Evolutionary conservation across 2,113 vertebrate species (phyloP).

Genomic region (Cynopterus brachyotis): DNA sequence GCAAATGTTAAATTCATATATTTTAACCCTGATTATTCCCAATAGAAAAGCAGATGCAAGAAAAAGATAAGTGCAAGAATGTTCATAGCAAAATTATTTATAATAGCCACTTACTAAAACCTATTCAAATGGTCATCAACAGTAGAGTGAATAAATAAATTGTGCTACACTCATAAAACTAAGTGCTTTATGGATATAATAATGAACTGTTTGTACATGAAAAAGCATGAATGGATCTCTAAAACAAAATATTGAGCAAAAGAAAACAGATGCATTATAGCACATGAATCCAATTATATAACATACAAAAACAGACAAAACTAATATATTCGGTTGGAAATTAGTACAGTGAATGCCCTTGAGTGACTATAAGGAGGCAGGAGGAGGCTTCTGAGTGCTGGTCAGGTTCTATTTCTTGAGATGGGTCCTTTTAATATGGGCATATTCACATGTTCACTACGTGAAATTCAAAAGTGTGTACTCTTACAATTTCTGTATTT

Average conservation of each 20-base stretch:
- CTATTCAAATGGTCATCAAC: background rate
- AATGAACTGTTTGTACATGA: background rate
- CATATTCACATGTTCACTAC: background rate
- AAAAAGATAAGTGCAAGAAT: background rate
- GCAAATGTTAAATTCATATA: background rate
- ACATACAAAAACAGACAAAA: background rate
- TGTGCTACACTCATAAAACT: background rate
- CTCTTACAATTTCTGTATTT: background rate
- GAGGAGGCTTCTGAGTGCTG: background rate
- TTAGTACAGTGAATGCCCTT: background rate
- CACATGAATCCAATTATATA: background rate
- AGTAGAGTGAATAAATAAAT: background rate
- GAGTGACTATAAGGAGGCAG: background rate
- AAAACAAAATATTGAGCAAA: constrained; percentile 1
- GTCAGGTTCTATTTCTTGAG: background rate
- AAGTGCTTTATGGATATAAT: background rate
- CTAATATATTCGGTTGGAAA: background rate
- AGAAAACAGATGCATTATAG: background rate
- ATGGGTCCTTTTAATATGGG: background rate
- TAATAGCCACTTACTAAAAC: background rate
- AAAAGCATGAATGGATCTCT: background rate
- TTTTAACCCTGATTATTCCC: background rate
- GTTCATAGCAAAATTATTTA: background rate
- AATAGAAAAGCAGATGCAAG: background rate
- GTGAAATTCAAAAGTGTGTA: background rate